Percentiles rank a stretch among this genome's conserved stretches.
These are phyloP conservation scores for Holacanthus passer DNA, from an alignment of 2,113 vertebrate species.

Conservation along the genomic window DNA sequence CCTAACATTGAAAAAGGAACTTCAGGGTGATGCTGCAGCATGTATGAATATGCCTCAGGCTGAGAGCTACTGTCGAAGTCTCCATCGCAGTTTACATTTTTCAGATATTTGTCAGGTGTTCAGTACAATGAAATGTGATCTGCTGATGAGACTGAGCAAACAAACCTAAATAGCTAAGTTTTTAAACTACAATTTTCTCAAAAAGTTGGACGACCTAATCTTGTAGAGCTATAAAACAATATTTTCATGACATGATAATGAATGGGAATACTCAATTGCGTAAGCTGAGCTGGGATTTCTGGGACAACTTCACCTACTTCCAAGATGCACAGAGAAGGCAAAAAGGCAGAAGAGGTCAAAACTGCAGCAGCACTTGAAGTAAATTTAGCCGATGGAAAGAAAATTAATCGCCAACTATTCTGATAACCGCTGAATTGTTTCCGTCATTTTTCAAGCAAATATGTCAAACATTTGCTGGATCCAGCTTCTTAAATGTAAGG, in stretches of 20 bases:
- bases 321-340: neutral
- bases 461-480: no score
- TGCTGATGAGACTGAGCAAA: no score
- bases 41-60: neutral
- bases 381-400: no score
- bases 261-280: neutral
- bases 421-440: no score
- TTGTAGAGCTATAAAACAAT: neutral
- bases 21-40: neutral
- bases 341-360: neutral
- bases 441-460: no score
- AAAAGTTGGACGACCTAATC: neutral
- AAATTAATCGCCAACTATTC: no score
- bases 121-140: neutral
- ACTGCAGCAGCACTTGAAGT: neutral
- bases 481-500: no score
- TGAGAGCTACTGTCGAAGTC: neutral
- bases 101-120: neutral
- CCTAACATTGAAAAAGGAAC: neutral
- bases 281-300: neutral
- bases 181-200: neutral
- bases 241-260: neutral
- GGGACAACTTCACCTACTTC: neutral
- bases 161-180: no score
- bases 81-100: neutral